These are phyloP conservation scores for Calyptommatus sinebrachiatus DNA, from an alignment of 2,113 vertebrate genomes.

Conservation along the genomic window DNA sequence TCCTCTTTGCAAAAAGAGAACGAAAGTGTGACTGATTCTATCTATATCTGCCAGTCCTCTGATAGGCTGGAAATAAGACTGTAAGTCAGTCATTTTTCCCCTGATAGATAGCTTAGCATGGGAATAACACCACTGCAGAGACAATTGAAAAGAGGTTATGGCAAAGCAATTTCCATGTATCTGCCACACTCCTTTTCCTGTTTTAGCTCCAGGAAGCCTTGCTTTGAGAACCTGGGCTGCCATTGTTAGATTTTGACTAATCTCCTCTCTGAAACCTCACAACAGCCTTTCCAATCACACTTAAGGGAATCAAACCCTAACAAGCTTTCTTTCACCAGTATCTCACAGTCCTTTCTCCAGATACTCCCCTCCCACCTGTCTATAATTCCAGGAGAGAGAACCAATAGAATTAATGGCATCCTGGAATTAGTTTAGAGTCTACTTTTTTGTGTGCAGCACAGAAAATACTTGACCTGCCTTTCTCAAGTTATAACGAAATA, in stretches of 20 bases:
- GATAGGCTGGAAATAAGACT: too few species aligned
- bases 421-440: background rate
- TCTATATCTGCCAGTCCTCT: too few species aligned
- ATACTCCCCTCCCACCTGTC: background rate
- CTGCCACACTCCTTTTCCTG: too few species aligned
- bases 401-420: background rate
- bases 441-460: background rate
- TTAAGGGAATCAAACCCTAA: background rate
- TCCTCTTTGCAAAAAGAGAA: too few species aligned
- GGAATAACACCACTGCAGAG: too few species aligned
- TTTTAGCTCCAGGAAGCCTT: background rate
- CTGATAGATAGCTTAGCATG: too few species aligned
- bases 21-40: too few species aligned
- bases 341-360: background rate
- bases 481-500: background rate
- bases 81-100: too few species aligned
- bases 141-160: too few species aligned
- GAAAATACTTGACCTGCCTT: background rate
- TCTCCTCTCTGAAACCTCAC: background rate
- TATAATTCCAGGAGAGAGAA: background rate
- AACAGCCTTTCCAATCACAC: background rate
- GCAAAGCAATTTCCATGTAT: too few species aligned
- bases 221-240: too few species aligned
- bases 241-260: too few species aligned
- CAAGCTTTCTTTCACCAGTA: background rate